Conservation (phyloP, 2,797 vertebrate species). For the Schizopygopsis pylzovi region DNA sequence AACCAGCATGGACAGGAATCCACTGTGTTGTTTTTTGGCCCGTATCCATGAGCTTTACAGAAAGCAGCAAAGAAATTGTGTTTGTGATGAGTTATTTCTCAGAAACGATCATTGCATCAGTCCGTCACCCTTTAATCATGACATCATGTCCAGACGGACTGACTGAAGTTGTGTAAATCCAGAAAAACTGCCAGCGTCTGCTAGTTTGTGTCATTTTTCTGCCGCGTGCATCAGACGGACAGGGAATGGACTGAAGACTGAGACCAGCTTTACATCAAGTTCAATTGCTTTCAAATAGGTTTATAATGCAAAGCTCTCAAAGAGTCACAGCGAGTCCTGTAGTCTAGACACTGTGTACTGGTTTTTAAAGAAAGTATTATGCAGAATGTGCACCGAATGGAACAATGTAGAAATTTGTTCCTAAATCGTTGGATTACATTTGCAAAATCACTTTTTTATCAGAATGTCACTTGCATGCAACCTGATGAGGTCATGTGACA, state of each 20-base stretch:
- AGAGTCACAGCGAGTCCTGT: background rate
- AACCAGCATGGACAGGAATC: background rate
- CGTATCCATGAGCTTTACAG: background rate
- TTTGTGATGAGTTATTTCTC: background rate
- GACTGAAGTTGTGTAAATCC: background rate
- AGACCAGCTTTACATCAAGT: constrained; percentile 3
- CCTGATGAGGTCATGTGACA: too few species aligned
- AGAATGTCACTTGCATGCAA: background rate
- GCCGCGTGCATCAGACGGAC: background rate
- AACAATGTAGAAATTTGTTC: background rate
- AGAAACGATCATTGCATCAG: background rate
- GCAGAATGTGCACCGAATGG: background rate
- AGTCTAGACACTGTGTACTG: background rate
- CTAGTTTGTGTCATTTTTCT: background rate
- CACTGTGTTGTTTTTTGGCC: background rate
- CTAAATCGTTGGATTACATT: background rate
- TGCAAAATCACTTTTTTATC: background rate
- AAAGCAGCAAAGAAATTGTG: background rate
- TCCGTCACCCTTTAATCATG: background rate
- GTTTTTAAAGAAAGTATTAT: background rate
- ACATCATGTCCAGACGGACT: background rate
- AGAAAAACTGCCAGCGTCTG: background rate
- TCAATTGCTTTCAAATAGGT: constrained; percentile 3
- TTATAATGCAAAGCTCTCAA: background rate
- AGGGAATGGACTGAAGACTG: background rate